phyloP scores from a whole-genome alignment of 2,888 invertebrate species.

The Phragmatobia fuliginosa region DNA sequence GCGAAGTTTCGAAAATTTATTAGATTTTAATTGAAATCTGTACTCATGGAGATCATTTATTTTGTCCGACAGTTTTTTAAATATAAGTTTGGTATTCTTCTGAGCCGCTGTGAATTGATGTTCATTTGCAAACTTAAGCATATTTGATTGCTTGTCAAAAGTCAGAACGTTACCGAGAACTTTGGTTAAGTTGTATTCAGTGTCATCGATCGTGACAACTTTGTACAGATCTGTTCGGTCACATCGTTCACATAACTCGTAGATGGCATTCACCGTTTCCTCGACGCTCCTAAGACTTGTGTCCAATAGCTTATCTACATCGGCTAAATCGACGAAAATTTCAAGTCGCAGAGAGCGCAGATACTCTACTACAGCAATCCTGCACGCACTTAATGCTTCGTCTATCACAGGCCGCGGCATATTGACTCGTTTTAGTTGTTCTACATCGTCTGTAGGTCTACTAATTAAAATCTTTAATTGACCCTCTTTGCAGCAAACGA shows the following conservation, averaged over 20 bases:
- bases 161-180: neutral
- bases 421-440: neutral
- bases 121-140: neutral
- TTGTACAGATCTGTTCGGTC: neutral
- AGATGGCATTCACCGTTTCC: neutral
- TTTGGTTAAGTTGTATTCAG: neutral
- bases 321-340: neutral
- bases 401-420: neutral
- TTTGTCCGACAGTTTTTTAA: neutral
- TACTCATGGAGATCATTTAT: neutral
- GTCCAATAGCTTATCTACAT: too few species aligned
- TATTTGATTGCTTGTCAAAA: neutral
- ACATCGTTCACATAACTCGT: neutral
- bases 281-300: too few species aligned
- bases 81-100: neutral
- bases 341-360: neutral
- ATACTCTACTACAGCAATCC: conserved; percentile 2
- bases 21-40: neutral
- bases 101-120: neutral
- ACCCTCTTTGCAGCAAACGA: neutral
- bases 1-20: neutral
- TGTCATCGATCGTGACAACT: neutral
- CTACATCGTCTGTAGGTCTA: neutral
- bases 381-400: neutral
- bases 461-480: neutral